A percentile compares a stretch with the other conserved stretches of the same genome.
Conservation (phyloP, 2,113 vertebrate species). For the Thalassoma bifasciatum region DNA sequence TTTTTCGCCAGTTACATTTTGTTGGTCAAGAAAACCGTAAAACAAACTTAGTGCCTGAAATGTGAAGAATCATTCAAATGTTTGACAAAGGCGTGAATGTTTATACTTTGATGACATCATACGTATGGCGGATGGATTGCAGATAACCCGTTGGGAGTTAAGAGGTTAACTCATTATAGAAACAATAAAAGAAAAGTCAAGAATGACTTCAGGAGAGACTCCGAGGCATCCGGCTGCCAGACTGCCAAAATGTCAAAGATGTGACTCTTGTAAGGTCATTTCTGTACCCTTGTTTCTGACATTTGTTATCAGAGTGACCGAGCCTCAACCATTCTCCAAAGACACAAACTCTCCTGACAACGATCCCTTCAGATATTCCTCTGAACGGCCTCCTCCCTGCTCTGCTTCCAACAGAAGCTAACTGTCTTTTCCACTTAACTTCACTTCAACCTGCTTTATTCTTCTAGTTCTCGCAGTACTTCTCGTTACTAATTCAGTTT, state of each 20-base stretch:
- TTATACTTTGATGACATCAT: too few relatives aligned
- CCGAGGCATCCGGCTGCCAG: slow-evolving; percentile 5
- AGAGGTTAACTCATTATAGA: slow-evolving; percentile 21
- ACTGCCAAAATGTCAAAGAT: not conserved
- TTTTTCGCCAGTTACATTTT: too few relatives aligned
- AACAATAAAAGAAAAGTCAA: not conserved
- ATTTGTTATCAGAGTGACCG: slow-evolving; percentile 30
- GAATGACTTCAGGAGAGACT: slow-evolving; percentile 9
- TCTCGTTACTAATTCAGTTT: not conserved
- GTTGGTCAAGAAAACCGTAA: too few relatives aligned
- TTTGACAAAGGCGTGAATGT: too few relatives aligned
- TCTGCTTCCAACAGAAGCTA: slow-evolving; percentile 55
- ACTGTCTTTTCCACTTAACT: slow-evolving; percentile 1
- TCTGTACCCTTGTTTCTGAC: not conserved
- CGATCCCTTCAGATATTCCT: slow-evolving; percentile 62
- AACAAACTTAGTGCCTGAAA: too few relatives aligned
- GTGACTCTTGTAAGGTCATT: not conserved
- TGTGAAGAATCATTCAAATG: too few relatives aligned
- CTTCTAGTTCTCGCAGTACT: not conserved
- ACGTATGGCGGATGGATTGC: too few relatives aligned
- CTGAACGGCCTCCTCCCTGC: slow-evolving; percentile 62
- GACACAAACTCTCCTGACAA: slow-evolving; percentile 25
- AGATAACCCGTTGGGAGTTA: too few relatives aligned
- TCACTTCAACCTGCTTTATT: not conserved
- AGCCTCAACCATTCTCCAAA: slow-evolving; percentile 46